A percentile compares a stretch with the other conserved stretches of the same genome.
phyloP scores from a whole-genome alignment of 1,140 invertebrate species.

The Gonatopus flavifemur region DNA sequence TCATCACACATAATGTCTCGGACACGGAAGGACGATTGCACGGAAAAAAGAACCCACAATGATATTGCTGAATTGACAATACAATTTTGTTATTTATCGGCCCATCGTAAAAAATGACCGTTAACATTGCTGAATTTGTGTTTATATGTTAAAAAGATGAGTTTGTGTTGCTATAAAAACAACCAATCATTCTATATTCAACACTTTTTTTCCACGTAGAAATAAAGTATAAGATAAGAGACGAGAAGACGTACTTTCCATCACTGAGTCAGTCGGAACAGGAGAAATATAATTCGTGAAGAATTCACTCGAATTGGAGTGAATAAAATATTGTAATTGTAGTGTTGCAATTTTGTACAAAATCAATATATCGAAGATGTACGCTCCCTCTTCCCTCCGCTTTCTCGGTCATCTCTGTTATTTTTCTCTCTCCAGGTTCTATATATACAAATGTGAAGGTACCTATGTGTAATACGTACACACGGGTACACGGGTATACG shows the following conservation, averaged over 20 bases:
- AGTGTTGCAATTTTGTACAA: conserved; percentile 7
- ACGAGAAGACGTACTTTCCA: not conserved
- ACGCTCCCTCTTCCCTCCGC: not conserved
- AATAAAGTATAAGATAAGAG: not conserved
- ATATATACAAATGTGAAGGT: not conserved
- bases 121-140: too few species aligned
- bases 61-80: too few species aligned
- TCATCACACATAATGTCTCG: too few species aligned
- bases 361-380: conserved; percentile 22
- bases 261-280: not conserved
- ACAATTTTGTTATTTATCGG: not conserved
- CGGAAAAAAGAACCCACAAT: not conserved
- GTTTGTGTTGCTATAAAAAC: too few species aligned
- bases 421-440: conserved; percentile 5
- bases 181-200: too few species aligned
- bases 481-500: too few species aligned
- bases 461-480: too few species aligned
- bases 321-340: conserved; percentile 37
- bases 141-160: too few species aligned
- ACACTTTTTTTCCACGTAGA: too few species aligned
- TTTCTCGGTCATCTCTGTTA: not conserved
- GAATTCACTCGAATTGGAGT: conserved; percentile 11
- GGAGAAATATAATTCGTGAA: conserved; percentile 12
- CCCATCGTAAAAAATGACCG: too few species aligned
- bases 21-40: not conserved